Evolutionary conservation across 2,113 vertebrate genomes (phyloP).

Genomic region (Hepsetus odoe): DNA sequence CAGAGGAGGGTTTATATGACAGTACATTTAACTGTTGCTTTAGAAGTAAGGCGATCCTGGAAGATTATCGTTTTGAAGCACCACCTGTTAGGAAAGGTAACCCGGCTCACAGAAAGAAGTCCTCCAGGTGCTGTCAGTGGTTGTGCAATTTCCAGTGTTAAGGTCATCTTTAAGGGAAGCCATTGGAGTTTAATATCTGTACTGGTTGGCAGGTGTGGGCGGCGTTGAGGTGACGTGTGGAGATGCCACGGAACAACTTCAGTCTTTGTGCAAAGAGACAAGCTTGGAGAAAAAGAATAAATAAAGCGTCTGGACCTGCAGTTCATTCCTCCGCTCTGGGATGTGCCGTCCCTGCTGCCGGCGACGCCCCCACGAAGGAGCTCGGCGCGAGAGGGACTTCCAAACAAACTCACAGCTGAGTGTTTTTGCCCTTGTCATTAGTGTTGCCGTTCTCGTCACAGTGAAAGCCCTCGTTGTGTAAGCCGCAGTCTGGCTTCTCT

Average conservation of each 20-base stretch:
- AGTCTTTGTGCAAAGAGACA: neutral
- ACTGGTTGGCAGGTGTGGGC: neutral
- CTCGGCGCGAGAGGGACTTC: neutral
- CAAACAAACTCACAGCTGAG: slow-evolving; percentile 60
- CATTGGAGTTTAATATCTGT: too few species aligned
- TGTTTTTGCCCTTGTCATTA: slow-evolving; percentile 51
- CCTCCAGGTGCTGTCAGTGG: too few species aligned
- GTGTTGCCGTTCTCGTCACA: slow-evolving; percentile 59
- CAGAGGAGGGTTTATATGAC: too few species aligned
- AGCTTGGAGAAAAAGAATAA: neutral
- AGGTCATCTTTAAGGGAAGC: neutral
- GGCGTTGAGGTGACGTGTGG: neutral
- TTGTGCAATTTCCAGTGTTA: neutral
- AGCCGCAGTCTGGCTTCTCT: slow-evolving; percentile 14
- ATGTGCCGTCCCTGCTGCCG: slow-evolving; percentile 37
- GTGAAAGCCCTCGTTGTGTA: slow-evolving; percentile 77
- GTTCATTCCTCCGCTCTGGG: slow-evolving; percentile 44
- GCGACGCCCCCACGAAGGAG: neutral
- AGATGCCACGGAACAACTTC: neutral
- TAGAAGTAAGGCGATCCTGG: neutral
- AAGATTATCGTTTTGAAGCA: too few species aligned
- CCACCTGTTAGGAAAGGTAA: too few species aligned
- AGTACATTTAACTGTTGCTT: neutral
- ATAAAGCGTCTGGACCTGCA: slow-evolving; percentile 12
- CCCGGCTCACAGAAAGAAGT: too few species aligned